phyloP scores from a whole-genome alignment of 2,113 vertebrate species.

The Sinocyclocheilus anshuiensis region DNA sequence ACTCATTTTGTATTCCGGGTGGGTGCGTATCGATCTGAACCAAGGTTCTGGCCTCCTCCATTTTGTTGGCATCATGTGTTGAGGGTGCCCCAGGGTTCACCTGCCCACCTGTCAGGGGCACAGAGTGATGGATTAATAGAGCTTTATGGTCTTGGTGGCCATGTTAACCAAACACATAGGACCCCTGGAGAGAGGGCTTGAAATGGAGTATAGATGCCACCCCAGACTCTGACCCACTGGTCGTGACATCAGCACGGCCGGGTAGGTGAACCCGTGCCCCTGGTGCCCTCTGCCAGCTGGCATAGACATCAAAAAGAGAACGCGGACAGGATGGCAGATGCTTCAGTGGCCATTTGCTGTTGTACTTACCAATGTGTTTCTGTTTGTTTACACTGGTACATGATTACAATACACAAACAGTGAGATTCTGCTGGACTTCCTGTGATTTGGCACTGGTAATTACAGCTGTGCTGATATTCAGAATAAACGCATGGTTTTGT shows the following conservation, averaged over 20 bases:
- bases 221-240: constrained; percentile 8
- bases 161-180: constrained; percentile 35
- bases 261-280: neutral
- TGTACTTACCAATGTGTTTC: neutral
- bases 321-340: neutral
- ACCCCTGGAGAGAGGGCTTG: neutral
- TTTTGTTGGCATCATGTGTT: constrained; percentile 53
- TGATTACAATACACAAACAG: constrained; percentile 25
- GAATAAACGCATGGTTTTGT: neutral
- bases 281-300: constrained; percentile 30
- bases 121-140: constrained; percentile 55
- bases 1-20: constrained; percentile 53
- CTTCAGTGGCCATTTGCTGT: constrained; percentile 27
- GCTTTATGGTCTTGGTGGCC: constrained; percentile 30
- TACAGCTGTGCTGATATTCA: constrained; percentile 5
- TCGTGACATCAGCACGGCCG: neutral
- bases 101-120: constrained; percentile 52
- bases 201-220: neutral
- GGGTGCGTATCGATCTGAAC: constrained; percentile 51
- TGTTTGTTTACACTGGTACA: constrained; percentile 33
- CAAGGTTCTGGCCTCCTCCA: constrained; percentile 41
- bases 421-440: neutral
- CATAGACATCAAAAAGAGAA: constrained; percentile 20
- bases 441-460: neutral
- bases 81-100: constrained; percentile 46